Conservation (phyloP, 2,888 invertebrate genomes). For the Xestoiulus laeticollis region DNA sequence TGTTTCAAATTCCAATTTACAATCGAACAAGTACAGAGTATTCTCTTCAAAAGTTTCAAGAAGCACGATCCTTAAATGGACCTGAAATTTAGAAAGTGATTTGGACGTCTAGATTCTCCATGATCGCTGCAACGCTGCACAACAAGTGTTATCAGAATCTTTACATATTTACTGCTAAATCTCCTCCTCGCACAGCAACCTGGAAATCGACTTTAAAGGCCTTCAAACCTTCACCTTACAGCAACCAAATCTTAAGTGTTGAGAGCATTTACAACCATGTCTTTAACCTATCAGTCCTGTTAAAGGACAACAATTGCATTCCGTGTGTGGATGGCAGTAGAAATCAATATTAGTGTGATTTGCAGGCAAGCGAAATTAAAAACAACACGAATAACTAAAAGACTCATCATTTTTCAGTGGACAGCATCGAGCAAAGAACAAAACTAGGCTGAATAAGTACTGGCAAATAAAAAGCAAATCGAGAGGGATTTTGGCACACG, state of each 20-base stretch:
- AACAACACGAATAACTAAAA: constrained; percentile 42
- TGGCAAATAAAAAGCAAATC: constrained; percentile 39
- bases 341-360: constrained; percentile 40
- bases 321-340: constrained; percentile 5
- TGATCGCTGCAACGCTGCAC: no score
- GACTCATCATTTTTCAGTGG: constrained; percentile 31
- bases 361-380: constrained; percentile 40
- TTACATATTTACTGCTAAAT: not conserved
- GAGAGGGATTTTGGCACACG: not conserved
- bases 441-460: constrained; percentile 36
- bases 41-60: no score
- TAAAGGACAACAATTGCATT: not conserved
- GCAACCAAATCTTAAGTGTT: not conserved
- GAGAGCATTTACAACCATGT: not conserved
- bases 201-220: not conserved
- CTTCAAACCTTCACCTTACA: not conserved
- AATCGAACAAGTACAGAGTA: no score
- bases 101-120: no score
- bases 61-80: no score
- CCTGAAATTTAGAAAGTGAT: no score
- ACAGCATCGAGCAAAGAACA: constrained; percentile 36
- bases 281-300: no score
- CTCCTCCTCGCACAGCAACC: not conserved
- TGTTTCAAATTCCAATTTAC: no score
- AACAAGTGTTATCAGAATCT: no score